A percentile compares a stretch with the other conserved stretches of the same genome.
phyloP scores from a whole-genome alignment of 2,113 vertebrate species.

The Mola mola region DNA sequence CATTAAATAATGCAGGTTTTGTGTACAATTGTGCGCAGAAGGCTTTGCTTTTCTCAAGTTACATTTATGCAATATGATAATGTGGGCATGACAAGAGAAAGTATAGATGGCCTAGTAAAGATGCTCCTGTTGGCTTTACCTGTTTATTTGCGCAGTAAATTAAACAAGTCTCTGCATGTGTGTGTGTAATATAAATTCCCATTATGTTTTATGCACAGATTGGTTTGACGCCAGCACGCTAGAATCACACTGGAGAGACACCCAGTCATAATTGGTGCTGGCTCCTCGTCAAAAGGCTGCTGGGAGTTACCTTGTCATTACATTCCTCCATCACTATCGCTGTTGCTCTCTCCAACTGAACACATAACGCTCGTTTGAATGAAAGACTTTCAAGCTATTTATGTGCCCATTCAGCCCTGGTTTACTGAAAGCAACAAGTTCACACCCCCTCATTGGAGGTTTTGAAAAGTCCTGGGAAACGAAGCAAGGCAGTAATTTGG shows the following conservation, averaged over 20 bases:
- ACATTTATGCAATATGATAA: conserved; percentile 35
- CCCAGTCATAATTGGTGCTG: conserved; percentile 35
- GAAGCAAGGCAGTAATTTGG: conserved; percentile 52
- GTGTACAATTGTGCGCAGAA: conserved; percentile 43
- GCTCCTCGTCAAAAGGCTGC: conserved; percentile 20
- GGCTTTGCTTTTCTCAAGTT: conserved; percentile 32
- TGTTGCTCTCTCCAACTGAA: conserved; percentile 31
- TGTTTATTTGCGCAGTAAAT: not conserved
- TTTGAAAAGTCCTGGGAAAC: conserved; percentile 46
- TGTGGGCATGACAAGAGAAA: not conserved
- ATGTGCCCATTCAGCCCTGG: conserved; percentile 34
- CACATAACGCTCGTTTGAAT: conserved; percentile 34
- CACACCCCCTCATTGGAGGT: conserved; percentile 15
- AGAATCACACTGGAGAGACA: conserved; percentile 25
- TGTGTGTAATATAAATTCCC: not conserved
- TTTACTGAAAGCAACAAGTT: conserved; percentile 52
- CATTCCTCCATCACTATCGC: conserved; percentile 10
- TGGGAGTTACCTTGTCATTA: conserved; percentile 38
- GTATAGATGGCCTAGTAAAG: not conserved
- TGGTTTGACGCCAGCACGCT: conserved; percentile 11
- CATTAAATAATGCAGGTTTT: conserved; percentile 43
- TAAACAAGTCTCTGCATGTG: not conserved
- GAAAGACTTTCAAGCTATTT: conserved; percentile 44
- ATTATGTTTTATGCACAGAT: conserved; percentile 15
- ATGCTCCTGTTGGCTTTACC: not conserved